phyloP scores from a whole-genome alignment of 2,113 vertebrate species.

The Ptyas mucosa region DNA sequence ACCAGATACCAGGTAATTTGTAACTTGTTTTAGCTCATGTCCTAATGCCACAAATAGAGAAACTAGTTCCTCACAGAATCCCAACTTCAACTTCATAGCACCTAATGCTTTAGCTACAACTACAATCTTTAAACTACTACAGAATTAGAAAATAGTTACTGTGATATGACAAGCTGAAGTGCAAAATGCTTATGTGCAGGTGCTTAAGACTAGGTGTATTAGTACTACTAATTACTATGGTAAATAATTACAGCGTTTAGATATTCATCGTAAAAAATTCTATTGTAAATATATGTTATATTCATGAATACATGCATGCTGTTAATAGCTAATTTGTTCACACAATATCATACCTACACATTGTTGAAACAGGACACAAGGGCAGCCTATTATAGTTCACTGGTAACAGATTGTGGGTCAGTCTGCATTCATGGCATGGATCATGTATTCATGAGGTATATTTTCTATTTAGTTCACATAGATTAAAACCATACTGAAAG shows the following conservation, averaged over 20 bases:
- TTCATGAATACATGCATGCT: background rate
- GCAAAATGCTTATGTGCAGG: background rate
- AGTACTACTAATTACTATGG: background rate
- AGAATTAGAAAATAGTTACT: background rate
- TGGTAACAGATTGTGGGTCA: background rate
- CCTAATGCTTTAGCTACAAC: background rate
- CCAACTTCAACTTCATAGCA: background rate
- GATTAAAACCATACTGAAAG: background rate
- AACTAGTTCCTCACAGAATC: background rate
- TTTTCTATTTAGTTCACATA: background rate
- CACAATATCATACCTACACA: background rate
- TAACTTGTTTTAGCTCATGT: background rate
- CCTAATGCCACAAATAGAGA: background rate
- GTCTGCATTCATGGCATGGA: background rate
- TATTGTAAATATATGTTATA: background rate
- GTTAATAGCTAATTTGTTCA: background rate
- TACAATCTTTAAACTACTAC: background rate
- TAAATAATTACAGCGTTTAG: background rate
- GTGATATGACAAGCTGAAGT: background rate
- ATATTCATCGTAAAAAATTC: background rate
- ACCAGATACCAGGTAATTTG: background rate
- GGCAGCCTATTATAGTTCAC: background rate
- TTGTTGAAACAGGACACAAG: background rate
- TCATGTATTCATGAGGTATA: background rate
- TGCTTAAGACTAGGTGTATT: background rate